Conservation (phyloP, 2,888 invertebrate genomes). For the Dryobotodes eremita region DNA sequence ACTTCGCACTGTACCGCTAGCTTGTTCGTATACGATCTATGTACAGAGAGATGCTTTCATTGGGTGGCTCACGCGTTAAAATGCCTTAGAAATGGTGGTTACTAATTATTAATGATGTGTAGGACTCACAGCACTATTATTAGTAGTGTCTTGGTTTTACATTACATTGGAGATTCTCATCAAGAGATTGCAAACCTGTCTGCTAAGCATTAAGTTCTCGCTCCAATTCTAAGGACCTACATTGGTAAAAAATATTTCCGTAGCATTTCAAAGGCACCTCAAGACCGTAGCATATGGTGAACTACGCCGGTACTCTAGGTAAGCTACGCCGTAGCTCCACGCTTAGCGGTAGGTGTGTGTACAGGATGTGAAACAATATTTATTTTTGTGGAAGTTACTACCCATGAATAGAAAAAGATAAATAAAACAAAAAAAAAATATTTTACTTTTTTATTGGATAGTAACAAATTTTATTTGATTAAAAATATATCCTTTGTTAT, state of each 20-base stretch:
- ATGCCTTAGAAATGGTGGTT: neutral
- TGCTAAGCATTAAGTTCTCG: neutral
- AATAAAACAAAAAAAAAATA: too few relatives aligned
- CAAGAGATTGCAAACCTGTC: neutral
- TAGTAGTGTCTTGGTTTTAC: too few relatives aligned
- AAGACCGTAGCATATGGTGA: neutral
- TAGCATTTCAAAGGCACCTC: neutral
- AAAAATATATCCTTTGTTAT: neutral
- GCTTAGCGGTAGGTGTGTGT: neutral
- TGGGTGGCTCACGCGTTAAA: neutral
- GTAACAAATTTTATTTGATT: neutral
- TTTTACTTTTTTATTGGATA: neutral
- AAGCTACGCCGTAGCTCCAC: neutral
- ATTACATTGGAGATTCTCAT: neutral
- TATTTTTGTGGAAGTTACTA: neutral
- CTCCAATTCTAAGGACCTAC: neutral
- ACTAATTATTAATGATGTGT: neutral
- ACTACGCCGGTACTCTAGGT: neutral
- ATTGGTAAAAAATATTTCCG: too few relatives aligned
- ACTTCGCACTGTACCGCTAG: constrained; percentile 63
- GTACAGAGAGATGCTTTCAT: constrained; percentile 30
- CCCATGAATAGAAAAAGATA: neutral
- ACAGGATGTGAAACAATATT: too few relatives aligned
- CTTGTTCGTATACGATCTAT: constrained; percentile 26
- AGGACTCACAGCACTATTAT: too few relatives aligned